Evolutionary conservation across 2,113 vertebrate genomes (phyloP).

Genomic region (Eurypyga helias): DNA sequence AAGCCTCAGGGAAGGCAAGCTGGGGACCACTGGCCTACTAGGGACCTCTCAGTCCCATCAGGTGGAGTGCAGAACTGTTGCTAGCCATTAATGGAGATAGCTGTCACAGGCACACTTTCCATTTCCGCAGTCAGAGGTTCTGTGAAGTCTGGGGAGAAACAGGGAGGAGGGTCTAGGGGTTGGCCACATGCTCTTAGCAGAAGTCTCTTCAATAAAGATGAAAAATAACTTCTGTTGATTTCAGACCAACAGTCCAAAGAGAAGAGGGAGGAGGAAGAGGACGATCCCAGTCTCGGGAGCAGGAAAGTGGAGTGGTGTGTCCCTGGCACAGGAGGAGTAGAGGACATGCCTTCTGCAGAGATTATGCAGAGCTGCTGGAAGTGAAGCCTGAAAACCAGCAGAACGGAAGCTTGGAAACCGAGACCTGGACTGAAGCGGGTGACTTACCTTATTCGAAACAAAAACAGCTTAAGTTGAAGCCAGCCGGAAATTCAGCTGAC

Average conservation of each 20-base stretch:
- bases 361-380: slow-evolving; percentile 53
- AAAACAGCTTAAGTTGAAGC: slow-evolving; percentile 67
- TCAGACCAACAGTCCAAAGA: background rate
- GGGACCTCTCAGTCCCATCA: background rate
- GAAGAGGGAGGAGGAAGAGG: background rate
- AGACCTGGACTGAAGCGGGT: slow-evolving; percentile 38
- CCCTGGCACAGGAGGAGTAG: background rate
- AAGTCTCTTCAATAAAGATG: background rate
- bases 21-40: background rate
- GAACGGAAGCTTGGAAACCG: slow-evolving; percentile 40
- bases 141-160: background rate
- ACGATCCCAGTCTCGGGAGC: background rate
- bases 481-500: slow-evolving; percentile 63
- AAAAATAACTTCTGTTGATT: slow-evolving; percentile 9
- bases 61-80: background rate
- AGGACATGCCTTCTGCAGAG: slow-evolving; percentile 33
- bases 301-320: background rate
- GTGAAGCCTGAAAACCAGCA: slow-evolving; percentile 20
- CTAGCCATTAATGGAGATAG: background rate
- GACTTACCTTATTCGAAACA: slow-evolving; percentile 66
- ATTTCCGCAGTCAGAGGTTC: background rate
- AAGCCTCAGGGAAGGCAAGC: background rate
- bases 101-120: background rate
- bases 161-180: background rate
- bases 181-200: background rate